Conservation (phyloP, 1,140 invertebrate species). For the Triops cancriformis region DNA sequence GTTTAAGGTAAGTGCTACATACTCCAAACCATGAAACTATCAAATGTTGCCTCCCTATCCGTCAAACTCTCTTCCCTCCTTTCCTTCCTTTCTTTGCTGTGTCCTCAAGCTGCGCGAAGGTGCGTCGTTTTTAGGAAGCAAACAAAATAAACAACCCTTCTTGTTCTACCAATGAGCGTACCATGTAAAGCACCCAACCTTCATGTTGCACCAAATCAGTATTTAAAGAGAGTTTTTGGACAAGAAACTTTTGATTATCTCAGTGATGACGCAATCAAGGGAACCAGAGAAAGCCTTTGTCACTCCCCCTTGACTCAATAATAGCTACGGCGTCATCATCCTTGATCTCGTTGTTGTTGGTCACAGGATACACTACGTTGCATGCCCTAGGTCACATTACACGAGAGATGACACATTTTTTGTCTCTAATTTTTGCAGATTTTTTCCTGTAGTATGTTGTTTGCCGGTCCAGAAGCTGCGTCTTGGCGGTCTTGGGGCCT, state of each 20-base stretch:
- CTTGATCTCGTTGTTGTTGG: not conserved
- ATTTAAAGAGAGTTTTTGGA: too few species aligned
- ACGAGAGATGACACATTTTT: not conserved
- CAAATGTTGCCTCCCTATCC: not conserved
- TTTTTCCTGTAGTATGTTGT: not conserved
- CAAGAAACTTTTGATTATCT: not conserved
- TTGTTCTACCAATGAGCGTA: not conserved
- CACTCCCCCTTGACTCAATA: not conserved
- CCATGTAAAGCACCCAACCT: too few species aligned
- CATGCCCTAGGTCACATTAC: not conserved
- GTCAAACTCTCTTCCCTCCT: too few species aligned
- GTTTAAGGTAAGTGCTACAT: not conserved
- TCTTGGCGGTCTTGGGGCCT: slow-evolving; percentile 11
- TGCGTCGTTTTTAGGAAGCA: not conserved
- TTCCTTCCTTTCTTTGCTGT: not conserved
- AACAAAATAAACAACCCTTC: not conserved
- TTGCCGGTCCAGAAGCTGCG: not conserved
- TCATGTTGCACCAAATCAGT: too few species aligned
- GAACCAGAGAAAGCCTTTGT: not conserved
- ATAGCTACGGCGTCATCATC: not conserved
- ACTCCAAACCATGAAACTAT: not conserved
- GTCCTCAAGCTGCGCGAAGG: not conserved
- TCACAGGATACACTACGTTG: not conserved
- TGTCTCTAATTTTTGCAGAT: not conserved
- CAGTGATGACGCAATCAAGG: not conserved